These are phyloP conservation scores for Melanotaenia boesemani DNA, from an alignment of 2,797 vertebrate genomes.

Conservation along the genomic window DNA sequence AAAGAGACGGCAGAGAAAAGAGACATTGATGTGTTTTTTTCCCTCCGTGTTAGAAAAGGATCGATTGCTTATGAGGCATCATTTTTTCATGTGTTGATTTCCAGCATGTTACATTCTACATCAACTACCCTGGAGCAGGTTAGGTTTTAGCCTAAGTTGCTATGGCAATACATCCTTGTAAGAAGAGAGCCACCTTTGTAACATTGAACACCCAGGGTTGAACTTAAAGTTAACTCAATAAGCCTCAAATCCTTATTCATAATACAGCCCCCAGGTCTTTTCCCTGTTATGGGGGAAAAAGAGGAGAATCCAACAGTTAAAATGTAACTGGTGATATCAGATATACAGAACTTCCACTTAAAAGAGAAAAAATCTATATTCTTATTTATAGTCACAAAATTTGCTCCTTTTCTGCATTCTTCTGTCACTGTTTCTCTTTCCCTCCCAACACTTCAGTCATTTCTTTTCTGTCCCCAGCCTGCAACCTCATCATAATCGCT, in stretches of 20 bases:
- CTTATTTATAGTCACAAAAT: constrained; percentile 8
- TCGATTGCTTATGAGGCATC: not conserved
- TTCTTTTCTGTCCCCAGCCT: constrained; percentile 39
- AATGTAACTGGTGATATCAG: not conserved
- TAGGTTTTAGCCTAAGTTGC: not conserved
- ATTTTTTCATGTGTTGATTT: not conserved
- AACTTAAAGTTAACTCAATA: constrained; percentile 9
- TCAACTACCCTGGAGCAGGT: constrained; percentile 3
- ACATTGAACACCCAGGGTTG: not conserved
- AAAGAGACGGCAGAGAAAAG: no score
- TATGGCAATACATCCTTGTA: not conserved
- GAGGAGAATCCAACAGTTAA: not conserved
- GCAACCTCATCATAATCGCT: constrained; percentile 39
- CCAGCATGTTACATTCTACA: not conserved
- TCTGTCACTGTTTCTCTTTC: not conserved
- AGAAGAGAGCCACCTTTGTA: constrained; percentile 4
- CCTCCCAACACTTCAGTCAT: constrained; percentile 4
- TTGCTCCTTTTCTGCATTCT: not conserved
- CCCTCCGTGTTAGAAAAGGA: not conserved
- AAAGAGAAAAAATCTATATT: not conserved
- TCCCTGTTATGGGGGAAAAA: constrained; percentile 5
- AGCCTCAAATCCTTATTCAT: constrained; percentile 19
- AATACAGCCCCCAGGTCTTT: constrained; percentile 8
- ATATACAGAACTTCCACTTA: constrained; percentile 1
- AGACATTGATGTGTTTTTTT: no score